A percentile compares a stretch with the other conserved stretches of the same genome.
These are phyloP conservation scores for Drosophila prostipennis DNA, from an alignment of 2,888 invertebrate species.

Conservation along the genomic window DNA sequence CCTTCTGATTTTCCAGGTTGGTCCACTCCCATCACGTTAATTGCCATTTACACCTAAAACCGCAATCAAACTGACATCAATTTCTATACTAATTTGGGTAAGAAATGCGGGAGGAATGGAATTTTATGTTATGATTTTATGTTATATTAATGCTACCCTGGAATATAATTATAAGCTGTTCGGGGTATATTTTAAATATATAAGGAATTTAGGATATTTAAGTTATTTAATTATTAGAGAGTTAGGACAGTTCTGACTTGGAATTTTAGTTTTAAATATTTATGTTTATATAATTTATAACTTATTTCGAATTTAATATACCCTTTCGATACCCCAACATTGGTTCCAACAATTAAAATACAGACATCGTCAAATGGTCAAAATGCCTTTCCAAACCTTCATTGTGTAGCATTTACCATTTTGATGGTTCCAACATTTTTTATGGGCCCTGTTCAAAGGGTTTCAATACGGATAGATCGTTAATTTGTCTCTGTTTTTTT, in stretches of 20 bases:
- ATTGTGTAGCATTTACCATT: conserved; percentile 59
- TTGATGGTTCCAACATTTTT: conserved; percentile 54
- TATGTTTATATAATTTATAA: background rate
- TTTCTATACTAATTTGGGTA: conserved; percentile 39
- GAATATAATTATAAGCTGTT: background rate
- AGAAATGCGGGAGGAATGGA: conserved; percentile 25
- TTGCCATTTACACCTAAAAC: conserved; percentile 73
- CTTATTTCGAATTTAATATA: background rate
- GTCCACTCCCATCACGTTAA: conserved; percentile 54
- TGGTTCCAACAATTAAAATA: conserved; percentile 12
- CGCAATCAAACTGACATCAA: conserved; percentile 64
- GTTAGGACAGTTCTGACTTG: no score
- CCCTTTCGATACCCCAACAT: background rate
- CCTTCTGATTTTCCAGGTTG: background rate
- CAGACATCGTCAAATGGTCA: conserved; percentile 30
- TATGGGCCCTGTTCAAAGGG: conserved; percentile 55
- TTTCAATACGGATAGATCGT: conserved; percentile 55
- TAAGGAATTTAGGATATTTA: background rate
- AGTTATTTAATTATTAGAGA: background rate
- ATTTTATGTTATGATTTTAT: conserved; percentile 11
- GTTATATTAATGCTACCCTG: conserved; percentile 16
- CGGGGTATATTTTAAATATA: background rate
- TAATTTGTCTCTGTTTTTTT: conserved; percentile 34
- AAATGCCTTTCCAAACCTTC: conserved; percentile 27
- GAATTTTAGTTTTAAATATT: no score